Conservation (phyloP, 2,797 vertebrate genomes). For the Anguilla marmorata region DNA sequence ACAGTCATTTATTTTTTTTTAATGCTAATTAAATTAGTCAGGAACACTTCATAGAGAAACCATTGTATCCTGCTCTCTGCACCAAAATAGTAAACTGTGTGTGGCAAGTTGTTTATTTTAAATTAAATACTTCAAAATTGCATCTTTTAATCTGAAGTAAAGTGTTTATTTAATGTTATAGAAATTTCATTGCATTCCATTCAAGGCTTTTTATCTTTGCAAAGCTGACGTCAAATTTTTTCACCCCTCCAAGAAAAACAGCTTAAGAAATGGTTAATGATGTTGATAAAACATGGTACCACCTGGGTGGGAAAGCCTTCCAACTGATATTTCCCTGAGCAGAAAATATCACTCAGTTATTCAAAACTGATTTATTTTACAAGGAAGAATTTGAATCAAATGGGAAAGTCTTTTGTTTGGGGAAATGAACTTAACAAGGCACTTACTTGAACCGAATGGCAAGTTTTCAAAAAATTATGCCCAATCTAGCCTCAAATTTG, state of each 20-base stretch:
- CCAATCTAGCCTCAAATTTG: background rate
- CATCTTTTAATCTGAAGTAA: background rate
- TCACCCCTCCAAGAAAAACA: background rate
- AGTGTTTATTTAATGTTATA: background rate
- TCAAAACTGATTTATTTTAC: background rate
- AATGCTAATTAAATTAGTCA: background rate
- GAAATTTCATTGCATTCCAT: background rate
- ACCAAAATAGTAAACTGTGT: background rate
- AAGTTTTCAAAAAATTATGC: background rate
- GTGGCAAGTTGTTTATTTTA: background rate
- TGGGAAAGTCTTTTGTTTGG: background rate
- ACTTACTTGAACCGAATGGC: conserved; percentile 1
- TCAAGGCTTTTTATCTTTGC: background rate
- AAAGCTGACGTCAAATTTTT: background rate
- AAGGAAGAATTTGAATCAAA: background rate
- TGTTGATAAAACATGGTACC: background rate
- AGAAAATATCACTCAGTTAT: background rate
- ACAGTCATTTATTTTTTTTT: background rate
- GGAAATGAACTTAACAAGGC: conserved; percentile 6
- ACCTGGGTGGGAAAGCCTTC: background rate
- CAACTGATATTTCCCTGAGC: background rate
- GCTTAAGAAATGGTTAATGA: background rate
- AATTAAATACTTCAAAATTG: background rate
- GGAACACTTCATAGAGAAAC: background rate
- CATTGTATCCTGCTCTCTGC: background rate